Conservation (phyloP, 1,140 invertebrate species). For the Acyrthosiphon pisum region DNA sequence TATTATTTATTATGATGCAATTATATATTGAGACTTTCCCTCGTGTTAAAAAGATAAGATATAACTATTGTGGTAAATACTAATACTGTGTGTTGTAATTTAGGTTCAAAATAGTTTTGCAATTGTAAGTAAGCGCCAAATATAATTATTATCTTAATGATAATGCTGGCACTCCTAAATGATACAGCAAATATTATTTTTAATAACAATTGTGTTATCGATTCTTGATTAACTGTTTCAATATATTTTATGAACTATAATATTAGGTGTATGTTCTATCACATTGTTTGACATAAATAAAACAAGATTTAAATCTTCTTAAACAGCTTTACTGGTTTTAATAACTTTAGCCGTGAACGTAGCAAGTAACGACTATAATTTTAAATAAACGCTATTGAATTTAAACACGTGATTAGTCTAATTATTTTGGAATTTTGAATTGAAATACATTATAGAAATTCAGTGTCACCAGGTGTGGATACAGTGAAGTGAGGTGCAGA, state of each 20-base stretch:
- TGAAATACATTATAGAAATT: background rate
- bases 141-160: background rate
- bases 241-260: background rate
- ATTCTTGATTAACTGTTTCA: background rate
- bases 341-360: background rate
- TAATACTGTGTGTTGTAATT: constrained; percentile 2
- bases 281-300: background rate
- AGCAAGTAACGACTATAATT: background rate
- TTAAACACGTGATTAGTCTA: background rate
- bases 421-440: background rate
- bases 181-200: background rate
- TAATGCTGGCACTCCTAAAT: constrained; percentile 22
- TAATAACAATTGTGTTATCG: background rate
- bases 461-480: background rate
- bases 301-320: background rate
- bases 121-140: background rate
- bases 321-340: background rate
- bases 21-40: background rate
- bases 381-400: background rate
- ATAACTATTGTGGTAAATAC: constrained; percentile 22
- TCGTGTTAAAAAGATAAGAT: constrained; percentile 13
- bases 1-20: background rate
- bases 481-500: background rate
- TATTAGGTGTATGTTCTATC: background rate
- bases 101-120: background rate